Conservation (phyloP, 2,888 invertebrate species). For the Xanthorhoe designata region DNA sequence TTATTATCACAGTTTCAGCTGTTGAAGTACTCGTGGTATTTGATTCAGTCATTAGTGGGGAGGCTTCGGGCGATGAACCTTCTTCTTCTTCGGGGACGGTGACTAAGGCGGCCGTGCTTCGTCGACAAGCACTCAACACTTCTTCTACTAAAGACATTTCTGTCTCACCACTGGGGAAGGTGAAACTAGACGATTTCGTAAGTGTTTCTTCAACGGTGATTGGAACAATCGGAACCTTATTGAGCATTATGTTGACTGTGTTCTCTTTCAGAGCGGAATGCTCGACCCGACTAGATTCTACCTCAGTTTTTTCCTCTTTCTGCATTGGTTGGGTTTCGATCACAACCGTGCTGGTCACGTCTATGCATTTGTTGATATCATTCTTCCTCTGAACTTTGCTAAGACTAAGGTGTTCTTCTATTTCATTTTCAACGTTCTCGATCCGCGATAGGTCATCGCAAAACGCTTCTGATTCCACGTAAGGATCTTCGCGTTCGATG, state of each 20-base stretch:
- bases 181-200: slow-evolving; percentile 74
- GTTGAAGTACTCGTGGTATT: slow-evolving; percentile 89
- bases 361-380: slow-evolving; percentile 77
- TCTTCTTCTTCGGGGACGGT: slow-evolving; percentile 88
- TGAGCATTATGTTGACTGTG: slow-evolving; percentile 74
- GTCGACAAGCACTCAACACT: slow-evolving; percentile 75
- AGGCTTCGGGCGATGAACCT: slow-evolving; percentile 81
- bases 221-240: slow-evolving; percentile 54
- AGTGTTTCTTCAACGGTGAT: slow-evolving; percentile 62
- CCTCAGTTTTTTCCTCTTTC: slow-evolving; percentile 69
- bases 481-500: slow-evolving; percentile 80
- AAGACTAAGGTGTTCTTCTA: slow-evolving; percentile 70
- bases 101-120: slow-evolving; percentile 78
- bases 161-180: slow-evolving; percentile 63
- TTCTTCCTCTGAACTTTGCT: slow-evolving; percentile 80
- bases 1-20: slow-evolving; percentile 89
- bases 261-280: slow-evolving; percentile 75
- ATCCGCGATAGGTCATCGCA: slow-evolving; percentile 69
- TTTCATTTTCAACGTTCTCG: slow-evolving; percentile 77
- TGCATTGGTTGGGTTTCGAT: slow-evolving; percentile 55
- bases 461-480: slow-evolving; percentile 75
- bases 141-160: slow-evolving; percentile 79
- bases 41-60: slow-evolving; percentile 88
- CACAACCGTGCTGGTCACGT: slow-evolving; percentile 62
- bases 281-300: slow-evolving; percentile 71